These are phyloP conservation scores for Entomobrya multifasciata DNA, from an alignment of 2,888 invertebrate genomes.

Conservation along the genomic window DNA sequence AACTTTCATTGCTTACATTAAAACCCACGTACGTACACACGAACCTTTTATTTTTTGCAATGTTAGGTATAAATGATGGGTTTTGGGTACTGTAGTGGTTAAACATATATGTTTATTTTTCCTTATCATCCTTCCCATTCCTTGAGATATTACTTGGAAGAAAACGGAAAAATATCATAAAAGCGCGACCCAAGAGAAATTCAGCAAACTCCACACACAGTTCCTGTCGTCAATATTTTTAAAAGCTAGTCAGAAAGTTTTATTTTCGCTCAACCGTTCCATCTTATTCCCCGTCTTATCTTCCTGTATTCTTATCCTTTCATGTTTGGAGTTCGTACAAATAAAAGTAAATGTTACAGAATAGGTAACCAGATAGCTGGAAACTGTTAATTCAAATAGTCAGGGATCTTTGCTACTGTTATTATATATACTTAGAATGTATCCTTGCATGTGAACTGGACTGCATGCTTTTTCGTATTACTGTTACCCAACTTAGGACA, in stretches of 20 bases:
- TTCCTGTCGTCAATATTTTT: constrained; percentile 19
- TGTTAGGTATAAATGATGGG: not conserved
- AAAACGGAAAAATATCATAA: not conserved
- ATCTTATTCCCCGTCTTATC: not conserved
- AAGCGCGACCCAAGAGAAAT: constrained; percentile 26
- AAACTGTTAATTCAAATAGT: constrained; percentile 13
- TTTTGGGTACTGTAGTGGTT: not conserved
- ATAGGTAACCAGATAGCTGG: constrained; percentile 1
- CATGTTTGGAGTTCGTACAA: constrained; percentile 9
- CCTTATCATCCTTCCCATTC: not conserved
- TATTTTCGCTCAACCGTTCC: not conserved
- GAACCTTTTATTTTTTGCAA: too few relatives aligned
- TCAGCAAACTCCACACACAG: not conserved
- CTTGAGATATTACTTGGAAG: not conserved
- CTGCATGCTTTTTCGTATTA: too few relatives aligned
- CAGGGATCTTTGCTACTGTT: not conserved
- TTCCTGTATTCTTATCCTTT: not conserved
- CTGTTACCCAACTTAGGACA: too few relatives aligned
- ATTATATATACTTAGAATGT: too few relatives aligned
- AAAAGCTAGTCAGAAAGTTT: constrained; percentile 7
- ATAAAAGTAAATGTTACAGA: not conserved
- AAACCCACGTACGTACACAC: not conserved
- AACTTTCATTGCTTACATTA: constrained; percentile 2
- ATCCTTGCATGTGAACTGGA: too few relatives aligned
- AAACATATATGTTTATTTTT: not conserved